These are phyloP conservation scores for Percina caprodes DNA, from an alignment of 2,113 vertebrate species.

Conservation along the genomic window DNA sequence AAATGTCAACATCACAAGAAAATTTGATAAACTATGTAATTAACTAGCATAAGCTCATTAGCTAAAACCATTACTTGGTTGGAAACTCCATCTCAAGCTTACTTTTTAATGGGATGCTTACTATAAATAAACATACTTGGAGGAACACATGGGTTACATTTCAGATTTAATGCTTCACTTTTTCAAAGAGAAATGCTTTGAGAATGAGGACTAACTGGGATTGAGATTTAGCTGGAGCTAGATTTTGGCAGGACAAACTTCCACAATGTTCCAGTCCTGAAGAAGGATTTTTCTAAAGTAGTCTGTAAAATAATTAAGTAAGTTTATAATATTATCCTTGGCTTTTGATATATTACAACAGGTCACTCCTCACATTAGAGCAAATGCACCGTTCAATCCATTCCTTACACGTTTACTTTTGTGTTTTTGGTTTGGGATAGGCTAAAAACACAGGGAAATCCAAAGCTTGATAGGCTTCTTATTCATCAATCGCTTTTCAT, in stretches of 20 bases:
- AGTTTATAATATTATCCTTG: not conserved
- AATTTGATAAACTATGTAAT: not conserved
- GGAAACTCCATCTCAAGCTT: not conserved
- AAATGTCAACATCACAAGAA: not conserved
- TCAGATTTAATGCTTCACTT: not conserved
- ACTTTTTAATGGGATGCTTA: not conserved
- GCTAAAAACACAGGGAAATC: not conserved
- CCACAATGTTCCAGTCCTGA: not conserved
- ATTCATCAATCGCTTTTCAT: not conserved
- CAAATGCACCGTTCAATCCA: not conserved
- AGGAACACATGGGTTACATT: not conserved
- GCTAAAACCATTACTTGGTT: not conserved
- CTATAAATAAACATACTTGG: not conserved
- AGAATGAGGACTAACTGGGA: not conserved
- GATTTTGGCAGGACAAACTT: too few relatives aligned
- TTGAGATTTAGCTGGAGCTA: not conserved
- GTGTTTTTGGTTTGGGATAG: not conserved
- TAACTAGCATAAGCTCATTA: not conserved
- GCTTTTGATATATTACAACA: not conserved
- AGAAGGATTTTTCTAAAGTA: not conserved
- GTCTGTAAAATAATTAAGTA: not conserved
- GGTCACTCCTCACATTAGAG: not conserved
- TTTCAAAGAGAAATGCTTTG: not conserved
- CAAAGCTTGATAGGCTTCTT: not conserved
- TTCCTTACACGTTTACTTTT: not conserved